Percentiles rank a stretch among this genome's conserved stretches.
Conservation (phyloP, 2,797 vertebrate genomes). For the Semaprochilodus insignis region DNA sequence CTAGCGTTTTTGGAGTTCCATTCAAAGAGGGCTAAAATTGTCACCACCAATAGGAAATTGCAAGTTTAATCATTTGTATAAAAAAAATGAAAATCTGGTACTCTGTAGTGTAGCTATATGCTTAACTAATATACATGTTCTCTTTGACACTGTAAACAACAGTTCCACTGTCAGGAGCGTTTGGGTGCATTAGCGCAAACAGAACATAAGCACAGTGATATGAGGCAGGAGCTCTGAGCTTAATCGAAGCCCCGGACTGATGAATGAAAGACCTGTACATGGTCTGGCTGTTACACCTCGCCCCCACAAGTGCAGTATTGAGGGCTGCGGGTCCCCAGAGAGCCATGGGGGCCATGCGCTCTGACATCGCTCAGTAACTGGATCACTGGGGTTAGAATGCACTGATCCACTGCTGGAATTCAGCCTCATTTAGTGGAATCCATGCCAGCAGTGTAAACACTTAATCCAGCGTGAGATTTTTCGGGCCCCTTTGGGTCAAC, state of each 20-base stretch:
- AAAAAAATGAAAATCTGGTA: too few species aligned
- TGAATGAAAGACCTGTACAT: conserved; percentile 45
- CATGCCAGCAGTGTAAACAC: conserved; percentile 82
- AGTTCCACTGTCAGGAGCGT: background rate
- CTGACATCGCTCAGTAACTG: conserved; percentile 67
- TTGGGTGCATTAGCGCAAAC: background rate
- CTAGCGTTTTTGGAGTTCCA: too few species aligned
- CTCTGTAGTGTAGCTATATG: too few species aligned
- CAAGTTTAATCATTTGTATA: too few species aligned
- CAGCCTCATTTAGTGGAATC: conserved; percentile 79
- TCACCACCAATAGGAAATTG: too few species aligned
- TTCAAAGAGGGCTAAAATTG: too few species aligned
- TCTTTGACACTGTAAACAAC: background rate
- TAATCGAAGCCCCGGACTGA: conserved; percentile 25
- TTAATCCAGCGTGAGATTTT: conserved; percentile 81
- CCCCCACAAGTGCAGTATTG: conserved; percentile 32
- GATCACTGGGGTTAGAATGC: conserved; percentile 74
- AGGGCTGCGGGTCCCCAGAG: conserved; percentile 8
- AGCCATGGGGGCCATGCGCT: conserved; percentile 12
- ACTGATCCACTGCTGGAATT: conserved; percentile 73
- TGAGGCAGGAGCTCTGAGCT: conserved; percentile 19
- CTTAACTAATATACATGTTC: background rate
- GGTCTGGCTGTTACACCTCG: conserved; percentile 25
- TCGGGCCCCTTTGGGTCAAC: conserved; percentile 80
- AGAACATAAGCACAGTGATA: conserved; percentile 19